Conservation (phyloP, 2,888 invertebrate genomes). For the Chymomyza procnemis region DNA sequence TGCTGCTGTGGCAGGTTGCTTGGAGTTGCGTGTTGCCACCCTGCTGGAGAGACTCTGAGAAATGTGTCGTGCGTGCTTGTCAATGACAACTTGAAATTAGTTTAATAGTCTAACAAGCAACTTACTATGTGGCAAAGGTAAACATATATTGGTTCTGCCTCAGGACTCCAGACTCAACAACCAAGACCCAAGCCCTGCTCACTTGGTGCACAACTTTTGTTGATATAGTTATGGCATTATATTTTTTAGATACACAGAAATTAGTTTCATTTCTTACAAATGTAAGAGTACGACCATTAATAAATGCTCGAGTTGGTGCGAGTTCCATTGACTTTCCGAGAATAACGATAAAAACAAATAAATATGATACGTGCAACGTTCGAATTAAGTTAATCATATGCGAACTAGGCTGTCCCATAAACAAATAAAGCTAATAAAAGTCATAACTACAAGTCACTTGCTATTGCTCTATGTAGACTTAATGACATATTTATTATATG, state of each 20-base stretch:
- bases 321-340: background rate
- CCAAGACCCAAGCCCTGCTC: too few species aligned
- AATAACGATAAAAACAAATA: constrained; percentile 46
- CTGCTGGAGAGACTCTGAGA: constrained; percentile 7
- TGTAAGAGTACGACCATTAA: constrained; percentile 9
- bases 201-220: constrained; percentile 27
- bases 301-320: background rate
- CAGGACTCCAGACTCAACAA: background rate
- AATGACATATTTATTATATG: background rate
- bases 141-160: constrained; percentile 23
- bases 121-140: constrained; percentile 44
- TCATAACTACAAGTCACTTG: background rate
- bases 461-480: background rate
- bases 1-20: constrained; percentile 23
- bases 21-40: constrained; percentile 29
- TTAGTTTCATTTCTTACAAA: constrained; percentile 42
- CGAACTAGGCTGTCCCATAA: background rate
- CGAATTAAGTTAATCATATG: constrained; percentile 63
- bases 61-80: constrained; percentile 57
- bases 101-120: constrained; percentile 63
- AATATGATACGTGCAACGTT: constrained; percentile 64
- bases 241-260: constrained; percentile 52
- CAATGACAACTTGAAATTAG: constrained; percentile 72
- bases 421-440: background rate
- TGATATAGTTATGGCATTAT: constrained; percentile 61